Conservation (phyloP, 1,140 invertebrate genomes). For the Ceratoteleas bidentatus region DNA sequence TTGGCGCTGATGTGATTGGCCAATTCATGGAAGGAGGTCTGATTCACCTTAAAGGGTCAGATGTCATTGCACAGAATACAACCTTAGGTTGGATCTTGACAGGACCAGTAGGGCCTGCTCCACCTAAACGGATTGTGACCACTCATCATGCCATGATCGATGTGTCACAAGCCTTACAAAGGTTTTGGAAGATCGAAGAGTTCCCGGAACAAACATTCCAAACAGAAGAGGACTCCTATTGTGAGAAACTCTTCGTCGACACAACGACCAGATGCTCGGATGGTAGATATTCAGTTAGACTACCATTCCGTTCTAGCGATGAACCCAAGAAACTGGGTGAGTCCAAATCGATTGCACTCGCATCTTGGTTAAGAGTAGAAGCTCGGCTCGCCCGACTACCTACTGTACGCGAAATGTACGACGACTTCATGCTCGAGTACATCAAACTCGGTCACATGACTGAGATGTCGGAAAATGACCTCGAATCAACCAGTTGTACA, state of each 20-base stretch:
- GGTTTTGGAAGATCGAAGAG: conserved; percentile 2
- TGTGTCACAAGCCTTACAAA: background rate
- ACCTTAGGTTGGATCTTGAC: conserved; percentile 6
- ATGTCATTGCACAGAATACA: conserved; percentile 3
- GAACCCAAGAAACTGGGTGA: background rate
- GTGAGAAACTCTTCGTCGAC: background rate
- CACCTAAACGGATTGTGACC: background rate
- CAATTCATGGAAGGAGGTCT: background rate
- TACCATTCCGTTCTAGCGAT: background rate
- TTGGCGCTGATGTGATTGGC: conserved; percentile 6
- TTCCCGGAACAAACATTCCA: background rate
- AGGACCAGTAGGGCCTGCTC: background rate
- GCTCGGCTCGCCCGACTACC: background rate
- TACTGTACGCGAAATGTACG: background rate
- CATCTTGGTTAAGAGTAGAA: background rate
- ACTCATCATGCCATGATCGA: background rate
- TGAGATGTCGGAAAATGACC: background rate
- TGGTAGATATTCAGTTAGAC: background rate
- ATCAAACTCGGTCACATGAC: background rate
- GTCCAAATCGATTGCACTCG: background rate
- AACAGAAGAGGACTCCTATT: background rate
- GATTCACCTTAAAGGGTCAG: background rate
- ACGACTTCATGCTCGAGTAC: background rate
- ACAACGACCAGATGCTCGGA: background rate
- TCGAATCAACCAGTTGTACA: background rate